Conservation (phyloP, 2,888 invertebrate species). For the Coenonympha arcania region DNA sequence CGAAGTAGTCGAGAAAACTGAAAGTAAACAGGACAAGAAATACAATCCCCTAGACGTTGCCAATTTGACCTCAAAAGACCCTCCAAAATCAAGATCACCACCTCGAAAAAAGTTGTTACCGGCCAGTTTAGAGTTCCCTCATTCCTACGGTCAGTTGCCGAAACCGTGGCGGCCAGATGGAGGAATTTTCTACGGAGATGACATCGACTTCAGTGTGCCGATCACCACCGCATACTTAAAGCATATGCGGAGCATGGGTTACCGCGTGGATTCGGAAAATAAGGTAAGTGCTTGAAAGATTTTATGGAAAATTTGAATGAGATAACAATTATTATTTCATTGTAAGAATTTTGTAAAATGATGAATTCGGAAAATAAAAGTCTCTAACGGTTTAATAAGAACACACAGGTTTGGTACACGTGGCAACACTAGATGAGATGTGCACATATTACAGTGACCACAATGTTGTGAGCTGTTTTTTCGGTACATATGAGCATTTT, state of each 20-base stretch:
- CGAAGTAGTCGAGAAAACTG: conserved; percentile 50
- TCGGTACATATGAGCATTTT: too few species aligned
- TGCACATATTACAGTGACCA: too few species aligned
- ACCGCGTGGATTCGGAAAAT: conserved; percentile 48
- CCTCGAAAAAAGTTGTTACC: conserved; percentile 68
- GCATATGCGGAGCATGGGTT: conserved; percentile 82
- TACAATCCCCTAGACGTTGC: conserved; percentile 78
- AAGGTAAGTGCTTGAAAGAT: conserved; percentile 47
- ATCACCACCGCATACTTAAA: conserved; percentile 92
- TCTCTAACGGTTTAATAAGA: too few species aligned
- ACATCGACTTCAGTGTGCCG: conserved; percentile 87
- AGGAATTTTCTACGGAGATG: conserved; percentile 59
- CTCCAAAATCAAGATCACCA: conserved; percentile 68
- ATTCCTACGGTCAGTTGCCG: conserved; percentile 64
- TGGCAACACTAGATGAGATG: too few species aligned
- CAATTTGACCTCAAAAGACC: conserved; percentile 76
- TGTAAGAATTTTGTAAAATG: too few species aligned
- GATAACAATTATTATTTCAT: too few species aligned
- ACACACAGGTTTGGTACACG: too few species aligned
- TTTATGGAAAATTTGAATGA: background rate
- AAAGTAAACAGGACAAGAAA: conserved; percentile 57
- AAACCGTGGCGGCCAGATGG: conserved; percentile 77
- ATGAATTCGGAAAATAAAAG: too few species aligned
- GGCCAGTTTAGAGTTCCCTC: conserved; percentile 47
- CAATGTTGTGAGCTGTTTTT: too few species aligned